Conservation (phyloP, 2,113 vertebrate species). For the Cyphomyrus discorhynchus region DNA sequence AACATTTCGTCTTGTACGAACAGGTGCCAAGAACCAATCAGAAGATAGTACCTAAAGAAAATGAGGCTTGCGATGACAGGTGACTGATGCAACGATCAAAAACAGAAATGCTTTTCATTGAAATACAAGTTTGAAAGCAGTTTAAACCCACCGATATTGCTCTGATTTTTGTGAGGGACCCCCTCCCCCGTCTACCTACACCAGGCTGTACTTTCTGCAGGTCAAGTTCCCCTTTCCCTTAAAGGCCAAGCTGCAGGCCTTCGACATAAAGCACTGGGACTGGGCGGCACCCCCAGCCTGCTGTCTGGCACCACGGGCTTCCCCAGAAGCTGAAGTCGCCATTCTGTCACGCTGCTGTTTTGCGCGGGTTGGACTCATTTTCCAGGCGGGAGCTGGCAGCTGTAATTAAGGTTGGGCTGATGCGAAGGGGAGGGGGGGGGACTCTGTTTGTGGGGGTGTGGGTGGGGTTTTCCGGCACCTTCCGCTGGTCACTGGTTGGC, state of each 20-base stretch:
- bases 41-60: background rate
- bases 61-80: background rate
- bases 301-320: background rate
- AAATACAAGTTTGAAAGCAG: background rate
- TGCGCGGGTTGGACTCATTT: background rate
- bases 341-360: background rate
- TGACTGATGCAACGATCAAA: background rate
- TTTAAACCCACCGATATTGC: background rate
- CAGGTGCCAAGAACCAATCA: background rate
- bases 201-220: background rate
- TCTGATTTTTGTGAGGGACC: background rate
- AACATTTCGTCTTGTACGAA: background rate
- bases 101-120: background rate
- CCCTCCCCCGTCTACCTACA: background rate
- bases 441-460: slow-evolving; percentile 21
- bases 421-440: slow-evolving; percentile 10
- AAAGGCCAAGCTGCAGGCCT: background rate
- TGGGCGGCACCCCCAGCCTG: background rate
- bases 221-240: background rate
- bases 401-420: background rate
- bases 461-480: slow-evolving; percentile 17
- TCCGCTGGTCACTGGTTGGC: slow-evolving; percentile 76
- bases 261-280: background rate
- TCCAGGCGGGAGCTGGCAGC: background rate
- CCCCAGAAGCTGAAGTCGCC: background rate